Evolutionary conservation across 2,888 invertebrate species (phyloP).

Genomic region (Ectobius pallidus): DNA sequence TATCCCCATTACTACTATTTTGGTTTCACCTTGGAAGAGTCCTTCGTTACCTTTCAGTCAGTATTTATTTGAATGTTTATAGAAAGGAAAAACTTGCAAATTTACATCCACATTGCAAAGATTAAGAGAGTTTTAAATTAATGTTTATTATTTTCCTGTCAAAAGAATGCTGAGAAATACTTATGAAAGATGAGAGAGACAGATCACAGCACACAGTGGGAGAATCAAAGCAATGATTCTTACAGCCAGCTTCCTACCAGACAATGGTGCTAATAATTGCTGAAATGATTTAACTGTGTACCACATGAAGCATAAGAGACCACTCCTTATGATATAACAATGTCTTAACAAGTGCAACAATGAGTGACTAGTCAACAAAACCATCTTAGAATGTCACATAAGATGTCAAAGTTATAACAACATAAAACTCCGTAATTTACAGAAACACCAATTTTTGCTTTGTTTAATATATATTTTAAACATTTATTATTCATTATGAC

Average conservation of each 20-base stretch:
- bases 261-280: conserved; percentile 17
- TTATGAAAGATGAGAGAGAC: too few species aligned
- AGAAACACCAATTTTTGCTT: conserved; percentile 3
- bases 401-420: neutral
- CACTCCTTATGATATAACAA: conserved; percentile 23
- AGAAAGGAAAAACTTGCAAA: too few species aligned
- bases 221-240: too few species aligned
- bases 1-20: too few species aligned
- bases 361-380: conserved; percentile 21
- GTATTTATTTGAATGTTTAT: too few species aligned
- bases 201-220: too few species aligned
- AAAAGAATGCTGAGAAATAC: too few species aligned
- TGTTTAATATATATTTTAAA: neutral
- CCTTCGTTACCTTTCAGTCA: too few species aligned
- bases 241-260: neutral
- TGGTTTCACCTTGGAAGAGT: too few species aligned
- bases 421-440: neutral
- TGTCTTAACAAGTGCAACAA: conserved; percentile 25
- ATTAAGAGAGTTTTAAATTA: too few species aligned
- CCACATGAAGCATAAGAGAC: neutral
- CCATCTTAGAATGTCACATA: neutral
- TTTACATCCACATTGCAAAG: too few species aligned
- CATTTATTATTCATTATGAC: neutral
- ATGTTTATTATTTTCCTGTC: too few species aligned
- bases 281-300: conserved; percentile 12